phyloP scores from a whole-genome alignment of 2,888 invertebrate genomes.

The Tethea ocularis region DNA sequence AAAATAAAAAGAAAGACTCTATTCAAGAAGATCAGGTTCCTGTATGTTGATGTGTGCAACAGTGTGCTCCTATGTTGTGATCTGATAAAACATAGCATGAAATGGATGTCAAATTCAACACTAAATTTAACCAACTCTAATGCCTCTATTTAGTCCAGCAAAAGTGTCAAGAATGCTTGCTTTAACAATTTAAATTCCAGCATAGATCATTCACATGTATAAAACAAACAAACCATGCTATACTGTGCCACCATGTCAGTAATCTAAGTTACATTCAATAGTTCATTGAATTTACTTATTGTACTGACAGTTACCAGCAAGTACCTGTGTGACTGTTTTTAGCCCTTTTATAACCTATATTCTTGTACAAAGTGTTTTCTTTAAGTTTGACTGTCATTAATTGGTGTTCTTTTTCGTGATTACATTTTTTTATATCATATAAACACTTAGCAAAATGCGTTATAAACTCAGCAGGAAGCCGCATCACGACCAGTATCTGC shows the following conservation, averaged over 20 bases:
- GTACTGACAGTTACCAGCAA: background rate
- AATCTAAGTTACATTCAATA: background rate
- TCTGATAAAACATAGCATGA: constrained; percentile 59
- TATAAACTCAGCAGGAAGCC: constrained; percentile 61
- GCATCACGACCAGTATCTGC: constrained; percentile 76
- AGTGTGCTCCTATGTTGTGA: constrained; percentile 61
- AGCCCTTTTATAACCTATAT: constrained; percentile 1
- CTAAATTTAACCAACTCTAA: constrained; percentile 38
- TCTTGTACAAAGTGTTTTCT: background rate
- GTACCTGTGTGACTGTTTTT: background rate
- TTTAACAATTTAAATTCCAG: constrained; percentile 29
- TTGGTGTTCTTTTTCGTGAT: background rate
- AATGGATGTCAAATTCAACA: constrained; percentile 30
- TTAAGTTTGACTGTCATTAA: background rate
- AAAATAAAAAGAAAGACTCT: constrained; percentile 59
- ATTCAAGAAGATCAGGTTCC: constrained; percentile 65
- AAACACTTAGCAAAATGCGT: constrained; percentile 10
- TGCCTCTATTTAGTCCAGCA: constrained; percentile 19
- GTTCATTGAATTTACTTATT: too few species aligned
- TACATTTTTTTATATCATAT: constrained; percentile 12
- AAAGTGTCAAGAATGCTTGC: constrained; percentile 33
- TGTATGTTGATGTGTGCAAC: constrained; percentile 65
- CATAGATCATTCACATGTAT: constrained; percentile 26
- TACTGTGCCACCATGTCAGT: background rate
- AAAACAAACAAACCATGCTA: background rate